Base-by-base conservation (phyloP, 2,113 vertebrate species). In the Leucoraja erinaceus region DNA sequence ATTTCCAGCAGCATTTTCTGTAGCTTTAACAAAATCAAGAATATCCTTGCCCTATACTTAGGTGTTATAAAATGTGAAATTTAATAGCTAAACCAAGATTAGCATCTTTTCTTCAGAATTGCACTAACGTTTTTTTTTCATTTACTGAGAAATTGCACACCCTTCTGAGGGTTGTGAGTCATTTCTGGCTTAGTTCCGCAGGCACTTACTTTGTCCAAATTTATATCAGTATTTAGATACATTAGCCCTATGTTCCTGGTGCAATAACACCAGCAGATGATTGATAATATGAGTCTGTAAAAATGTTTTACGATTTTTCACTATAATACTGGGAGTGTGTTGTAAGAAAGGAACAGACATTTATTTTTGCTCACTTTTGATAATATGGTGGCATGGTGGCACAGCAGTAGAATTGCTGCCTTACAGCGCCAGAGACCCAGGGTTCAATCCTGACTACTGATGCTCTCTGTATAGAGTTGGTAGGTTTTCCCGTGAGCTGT, bases 1-100 rank as follows among this genome's bases (percentile, higher is more conserved):
- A 88, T 88, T 88, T 88, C 83, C 83, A 63, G 83, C 83, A 16
- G 14, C 31, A n/a, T 88, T 88, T 88, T 33, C 8, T 14, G 5
- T 88, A 88, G 28, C 11, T 86, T 63, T 86, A 88, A 66, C 59
- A 20, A 31, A 88, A 63, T 86, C 83, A 28, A 61, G 28, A 61
- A 88, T 14, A 63, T 88, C 63, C 59, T 31, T n/a, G 22, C 56
- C 59, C 56, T 63, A 18, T 88, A 63, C 12, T 7, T 12, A 28
- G 56, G 83, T 14, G 31, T 88, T 63, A 18, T 31, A 63, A 66
- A 7, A 12, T 16, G 14, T 88, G 83, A 66, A 88, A 88, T 88
- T 88, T 66, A 63, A 63, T n/a, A 63, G 28, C 59, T 63, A 63
- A 88, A 63, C 31, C 12, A 63, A 12, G 25, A 63, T 66, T 31